These are phyloP conservation scores for Mycetomoellerius zeteki DNA, from an alignment of 1,140 invertebrate genomes.

Conservation along the genomic window DNA sequence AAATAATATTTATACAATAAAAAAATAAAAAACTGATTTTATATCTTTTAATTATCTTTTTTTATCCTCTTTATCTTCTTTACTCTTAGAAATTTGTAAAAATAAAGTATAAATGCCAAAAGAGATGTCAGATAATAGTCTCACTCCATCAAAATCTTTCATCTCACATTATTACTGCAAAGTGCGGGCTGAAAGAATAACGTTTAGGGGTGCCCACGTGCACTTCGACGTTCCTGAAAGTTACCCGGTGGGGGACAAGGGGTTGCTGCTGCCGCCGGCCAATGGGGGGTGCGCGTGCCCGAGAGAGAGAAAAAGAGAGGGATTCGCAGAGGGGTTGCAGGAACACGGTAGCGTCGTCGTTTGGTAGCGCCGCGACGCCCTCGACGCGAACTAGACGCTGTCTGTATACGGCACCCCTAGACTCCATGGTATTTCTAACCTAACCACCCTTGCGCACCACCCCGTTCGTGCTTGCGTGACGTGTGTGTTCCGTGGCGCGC, in stretches of 20 bases:
- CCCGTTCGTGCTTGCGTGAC: slow-evolving; percentile 61
- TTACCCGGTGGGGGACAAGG: slow-evolving; percentile 10
- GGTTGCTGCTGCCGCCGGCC: slow-evolving; percentile 41
- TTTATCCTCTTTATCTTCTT: neutral
- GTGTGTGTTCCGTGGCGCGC: slow-evolving; percentile 67
- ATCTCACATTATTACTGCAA: neutral
- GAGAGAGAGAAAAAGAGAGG: slow-evolving; percentile 62
- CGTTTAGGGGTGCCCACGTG: slow-evolving; percentile 29
- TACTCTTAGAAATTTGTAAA: neutral
- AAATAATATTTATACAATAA: neutral
- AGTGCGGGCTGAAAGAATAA: neutral
- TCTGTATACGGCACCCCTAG: slow-evolving; percentile 50
- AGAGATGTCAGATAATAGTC: neutral
- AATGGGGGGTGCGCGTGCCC: slow-evolving; percentile 66
- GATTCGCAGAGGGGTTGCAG: slow-evolving; percentile 61
- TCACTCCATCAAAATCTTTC: neutral
- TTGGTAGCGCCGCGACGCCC: slow-evolving; percentile 74
- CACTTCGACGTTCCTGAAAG: slow-evolving; percentile 51
- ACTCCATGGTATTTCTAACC: slow-evolving; percentile 71
- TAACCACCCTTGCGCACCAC: slow-evolving; percentile 67
- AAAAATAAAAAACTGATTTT: neutral
- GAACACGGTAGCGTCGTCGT: slow-evolving; percentile 69
- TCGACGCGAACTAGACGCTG: slow-evolving; percentile 73
- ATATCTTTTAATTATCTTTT: neutral
- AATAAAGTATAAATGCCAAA: neutral